Conservation (phyloP, 2,113 vertebrate genomes). For the Stigmatopora argus region DNA sequence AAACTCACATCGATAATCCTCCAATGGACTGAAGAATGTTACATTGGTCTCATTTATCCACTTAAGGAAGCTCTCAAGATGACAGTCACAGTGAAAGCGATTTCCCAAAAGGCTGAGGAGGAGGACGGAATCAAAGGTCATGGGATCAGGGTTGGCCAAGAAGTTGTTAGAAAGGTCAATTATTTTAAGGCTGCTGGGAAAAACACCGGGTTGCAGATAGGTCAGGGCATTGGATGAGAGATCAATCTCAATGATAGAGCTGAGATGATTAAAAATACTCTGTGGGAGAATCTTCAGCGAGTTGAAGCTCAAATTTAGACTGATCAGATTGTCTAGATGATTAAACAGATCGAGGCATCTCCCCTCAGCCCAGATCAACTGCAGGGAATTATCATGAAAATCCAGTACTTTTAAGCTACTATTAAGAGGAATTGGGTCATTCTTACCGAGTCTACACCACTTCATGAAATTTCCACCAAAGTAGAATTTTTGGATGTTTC, state of each 20-base stretch:
- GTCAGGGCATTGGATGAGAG: slow-evolving; percentile 77
- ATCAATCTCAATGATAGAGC: slow-evolving; percentile 68
- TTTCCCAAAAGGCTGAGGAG: slow-evolving; percentile 71
- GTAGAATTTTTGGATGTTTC: slow-evolving; percentile 53
- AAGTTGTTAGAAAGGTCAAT: slow-evolving; percentile 77
- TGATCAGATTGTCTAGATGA: slow-evolving; percentile 61
- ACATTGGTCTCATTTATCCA: slow-evolving; percentile 77
- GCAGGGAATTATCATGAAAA: slow-evolving; percentile 75
- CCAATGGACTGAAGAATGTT: slow-evolving; percentile 44
- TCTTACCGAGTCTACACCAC: slow-evolving; percentile 42
- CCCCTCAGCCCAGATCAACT: slow-evolving; percentile 70
- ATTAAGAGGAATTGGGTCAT: slow-evolving; percentile 3
- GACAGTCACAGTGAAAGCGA: slow-evolving; percentile 77
- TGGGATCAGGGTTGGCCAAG: slow-evolving; percentile 74
- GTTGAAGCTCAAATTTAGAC: slow-evolving; percentile 73
- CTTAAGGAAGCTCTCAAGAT: slow-evolving; percentile 64
- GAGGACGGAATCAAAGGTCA: slow-evolving; percentile 63
- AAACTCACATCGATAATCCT: slow-evolving; percentile 66
- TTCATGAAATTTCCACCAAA: slow-evolving; percentile 73
- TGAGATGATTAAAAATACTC: slow-evolving; percentile 73
- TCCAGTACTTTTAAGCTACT: slow-evolving; percentile 70
- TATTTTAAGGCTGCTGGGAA: slow-evolving; percentile 69
- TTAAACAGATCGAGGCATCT: slow-evolving; percentile 78
- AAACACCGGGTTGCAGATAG: slow-evolving; percentile 56
- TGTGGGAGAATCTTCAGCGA: slow-evolving; percentile 72